Evolutionary conservation across 2,113 vertebrate species (phyloP), one percentile per base, ranked within the genome.

Genomic region (Halichoerus grypus): DNA sequence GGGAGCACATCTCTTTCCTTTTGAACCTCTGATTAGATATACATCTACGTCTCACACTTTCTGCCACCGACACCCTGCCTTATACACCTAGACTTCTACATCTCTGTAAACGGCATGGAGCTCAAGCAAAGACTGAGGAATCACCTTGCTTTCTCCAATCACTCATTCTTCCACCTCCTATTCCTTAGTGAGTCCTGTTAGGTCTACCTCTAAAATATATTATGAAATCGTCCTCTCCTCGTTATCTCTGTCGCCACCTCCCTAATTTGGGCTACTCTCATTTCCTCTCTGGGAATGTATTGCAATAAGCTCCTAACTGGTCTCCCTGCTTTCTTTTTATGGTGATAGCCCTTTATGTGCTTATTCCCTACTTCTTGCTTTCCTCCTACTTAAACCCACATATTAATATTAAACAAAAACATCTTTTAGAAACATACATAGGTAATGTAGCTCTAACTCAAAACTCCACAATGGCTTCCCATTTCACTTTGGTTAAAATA

Each of bases 401-500:
- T 39, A 81, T 18, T 77, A 82, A 82, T 39, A 81, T 18, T 71
- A 82, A 93, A 92, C 22, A 81, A 65, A 87, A 59, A 46, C 13
- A 31, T 15, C 2, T 91, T 80, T 77, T 51, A 59, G 92, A 81
- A 81, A 28, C 51, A 80, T 12, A 74, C 36, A 95, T 42, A 87
- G 9, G 33, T 39, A 94, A 95, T 76, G 36, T 22, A 87, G 36
- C 16, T 86, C 13, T 84, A 90, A 53, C 36, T 57, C 16, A 65
- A 94, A 97, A 49, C 18, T 61, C 28, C 65, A 53, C 28, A 79
- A 42, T 36, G 31, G 15, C 49, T 91, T 95, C 22, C 36, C n/a
- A 94, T 86, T 94, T 92, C n/a, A 11, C 81, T 89, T 80, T 51
- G 69, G 65, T 74, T 86, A 36, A 81, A 81, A 89, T 77, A 42